Evolutionary conservation across 2,113 vertebrate genomes (phyloP).

Genomic region (Phaethon lepturus): DNA sequence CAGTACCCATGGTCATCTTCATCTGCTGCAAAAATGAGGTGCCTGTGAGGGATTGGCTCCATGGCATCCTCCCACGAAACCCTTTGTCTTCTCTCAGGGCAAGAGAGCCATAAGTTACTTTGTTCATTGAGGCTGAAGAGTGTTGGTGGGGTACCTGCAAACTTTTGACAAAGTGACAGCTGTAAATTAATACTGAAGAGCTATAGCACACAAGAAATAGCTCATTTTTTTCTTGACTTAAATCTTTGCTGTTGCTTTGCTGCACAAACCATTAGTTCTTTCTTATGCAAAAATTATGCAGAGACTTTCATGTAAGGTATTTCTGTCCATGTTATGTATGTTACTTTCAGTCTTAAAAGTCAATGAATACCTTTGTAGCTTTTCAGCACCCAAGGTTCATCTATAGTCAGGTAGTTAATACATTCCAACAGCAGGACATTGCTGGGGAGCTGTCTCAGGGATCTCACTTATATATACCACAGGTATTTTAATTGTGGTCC

Average conservation of each 20-base stretch:
- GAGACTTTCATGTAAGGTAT: background rate
- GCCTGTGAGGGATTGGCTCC: background rate
- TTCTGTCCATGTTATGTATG: background rate
- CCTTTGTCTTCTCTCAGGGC: background rate
- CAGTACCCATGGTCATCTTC: background rate
- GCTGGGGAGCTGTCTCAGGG: background rate
- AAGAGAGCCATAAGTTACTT: background rate
- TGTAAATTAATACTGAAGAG: background rate
- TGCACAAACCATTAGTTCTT: background rate
- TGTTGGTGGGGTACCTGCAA: background rate
- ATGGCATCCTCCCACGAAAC: background rate
- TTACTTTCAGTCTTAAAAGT: background rate
- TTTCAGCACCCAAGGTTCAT: background rate
- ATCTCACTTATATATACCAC: background rate
- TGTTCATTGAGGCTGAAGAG: background rate
- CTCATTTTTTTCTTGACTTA: background rate
- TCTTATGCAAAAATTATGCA: background rate
- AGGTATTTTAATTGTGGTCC: background rate
- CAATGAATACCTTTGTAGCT: background rate
- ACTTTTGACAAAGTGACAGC: background rate
- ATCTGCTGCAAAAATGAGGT: background rate
- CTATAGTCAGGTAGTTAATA: accelerated
- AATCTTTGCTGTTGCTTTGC: background rate
- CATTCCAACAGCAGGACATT: background rate
- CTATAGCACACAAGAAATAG: background rate